Evolutionary conservation across 2,888 invertebrate genomes (phyloP).

Genomic region (Ichneumoninae sp.): DNA sequence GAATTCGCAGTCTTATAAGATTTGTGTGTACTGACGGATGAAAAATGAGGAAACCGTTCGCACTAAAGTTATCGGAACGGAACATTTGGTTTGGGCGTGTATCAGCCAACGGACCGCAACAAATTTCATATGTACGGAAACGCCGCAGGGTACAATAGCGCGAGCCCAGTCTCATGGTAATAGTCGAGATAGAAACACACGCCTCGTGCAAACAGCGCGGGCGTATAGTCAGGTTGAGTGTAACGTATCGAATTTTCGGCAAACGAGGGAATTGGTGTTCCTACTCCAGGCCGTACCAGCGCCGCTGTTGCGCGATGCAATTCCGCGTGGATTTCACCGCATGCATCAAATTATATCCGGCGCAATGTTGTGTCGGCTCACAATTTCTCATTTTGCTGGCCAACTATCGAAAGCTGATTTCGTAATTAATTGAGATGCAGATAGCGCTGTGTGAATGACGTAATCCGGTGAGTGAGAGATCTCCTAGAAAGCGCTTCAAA

Average conservation of each 20-base stretch:
- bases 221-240: background rate
- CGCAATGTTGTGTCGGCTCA: background rate
- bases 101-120: background rate
- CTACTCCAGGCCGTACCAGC: slow-evolving; percentile 39
- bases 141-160: background rate
- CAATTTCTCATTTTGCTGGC: background rate
- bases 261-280: slow-evolving; percentile 60
- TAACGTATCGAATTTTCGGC: slow-evolving; percentile 62
- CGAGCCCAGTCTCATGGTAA: background rate
- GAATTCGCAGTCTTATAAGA: slow-evolving; percentile 33
- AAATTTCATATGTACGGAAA: background rate
- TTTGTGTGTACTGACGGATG: background rate
- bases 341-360: background rate
- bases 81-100: background rate
- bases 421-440: background rate
- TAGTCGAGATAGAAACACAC: background rate
- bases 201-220: background rate
- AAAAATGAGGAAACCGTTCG: background rate
- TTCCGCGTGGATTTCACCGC: background rate
- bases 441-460: background rate
- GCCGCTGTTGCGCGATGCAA: background rate
- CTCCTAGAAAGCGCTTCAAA: background rate
- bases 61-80: background rate
- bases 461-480: background rate
- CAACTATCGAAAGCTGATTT: background rate